Percentiles rank a stretch among this genome's conserved stretches.
phyloP scores from a whole-genome alignment of 2,888 invertebrate genomes.

The Pseudococcus viburni region DNA sequence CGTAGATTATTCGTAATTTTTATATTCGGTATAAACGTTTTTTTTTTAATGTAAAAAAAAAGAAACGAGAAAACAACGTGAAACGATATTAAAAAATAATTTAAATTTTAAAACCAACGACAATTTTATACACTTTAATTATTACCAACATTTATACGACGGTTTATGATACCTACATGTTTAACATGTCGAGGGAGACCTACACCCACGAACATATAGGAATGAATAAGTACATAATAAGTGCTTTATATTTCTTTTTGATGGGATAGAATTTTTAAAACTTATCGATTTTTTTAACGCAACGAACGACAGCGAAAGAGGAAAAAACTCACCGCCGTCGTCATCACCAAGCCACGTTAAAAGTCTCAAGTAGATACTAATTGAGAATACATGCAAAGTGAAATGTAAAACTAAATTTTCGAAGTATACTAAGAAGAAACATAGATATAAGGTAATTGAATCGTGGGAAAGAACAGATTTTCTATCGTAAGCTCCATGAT shows the following conservation, averaged over 20 bases:
- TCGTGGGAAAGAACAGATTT: conserved; percentile 43
- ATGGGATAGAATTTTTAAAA: not conserved
- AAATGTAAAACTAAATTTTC: not conserved
- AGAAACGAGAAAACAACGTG: too few relatives aligned
- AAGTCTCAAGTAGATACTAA: not conserved
- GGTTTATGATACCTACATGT: not conserved
- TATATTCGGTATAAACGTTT: not conserved
- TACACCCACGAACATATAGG: not conserved
- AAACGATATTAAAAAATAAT: conserved; percentile 10
- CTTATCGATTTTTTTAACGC: not conserved
- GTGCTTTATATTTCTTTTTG: not conserved
- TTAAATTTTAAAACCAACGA: not conserved
- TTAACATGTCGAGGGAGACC: not conserved
- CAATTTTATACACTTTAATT: not conserved
- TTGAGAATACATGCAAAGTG: conserved; percentile 2
- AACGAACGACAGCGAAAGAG: not conserved
- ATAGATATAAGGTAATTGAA: not conserved
- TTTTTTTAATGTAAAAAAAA: too few relatives aligned
- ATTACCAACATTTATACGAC: not conserved
- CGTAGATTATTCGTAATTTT: not conserved
- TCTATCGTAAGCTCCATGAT: conserved; percentile 34
- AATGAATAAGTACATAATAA: not conserved
- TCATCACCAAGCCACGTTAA: not conserved
- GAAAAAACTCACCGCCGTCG: not conserved
- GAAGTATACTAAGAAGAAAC: not conserved